Evolutionary conservation across 2,113 vertebrate species (phyloP).

Genomic region (Phrynosoma platyrhinos): DNA sequence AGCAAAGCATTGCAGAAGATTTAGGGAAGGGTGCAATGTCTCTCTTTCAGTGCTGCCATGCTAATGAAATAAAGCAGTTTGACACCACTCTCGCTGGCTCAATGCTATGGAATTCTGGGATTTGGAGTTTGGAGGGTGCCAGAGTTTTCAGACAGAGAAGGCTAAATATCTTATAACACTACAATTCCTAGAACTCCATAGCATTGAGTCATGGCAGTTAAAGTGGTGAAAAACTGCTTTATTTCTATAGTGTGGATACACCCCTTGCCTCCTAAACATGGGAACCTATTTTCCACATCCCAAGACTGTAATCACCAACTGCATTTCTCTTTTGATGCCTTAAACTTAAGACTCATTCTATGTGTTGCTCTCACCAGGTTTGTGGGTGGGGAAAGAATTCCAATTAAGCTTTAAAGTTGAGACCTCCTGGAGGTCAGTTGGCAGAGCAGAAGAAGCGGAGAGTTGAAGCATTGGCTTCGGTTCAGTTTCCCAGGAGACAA

Average conservation of each 20-base stretch:
- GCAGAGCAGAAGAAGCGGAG: background rate
- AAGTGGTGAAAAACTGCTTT: too few species aligned
- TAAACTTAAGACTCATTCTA: background rate
- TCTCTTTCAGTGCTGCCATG: too few species aligned
- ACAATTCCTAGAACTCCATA: too few species aligned
- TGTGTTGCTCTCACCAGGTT: background rate
- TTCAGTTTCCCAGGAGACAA: slow-evolving; percentile 4
- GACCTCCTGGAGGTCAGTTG: slow-evolving; percentile 19
- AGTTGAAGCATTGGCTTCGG: slow-evolving; percentile 13
- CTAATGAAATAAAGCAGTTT: too few species aligned
- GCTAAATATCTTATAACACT: too few species aligned
- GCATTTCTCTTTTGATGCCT: background rate
- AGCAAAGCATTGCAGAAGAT: background rate
- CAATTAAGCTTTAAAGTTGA: slow-evolving; percentile 34
- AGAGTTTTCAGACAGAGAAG: too few species aligned
- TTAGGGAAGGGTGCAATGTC: background rate
- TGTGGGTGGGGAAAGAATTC: background rate
- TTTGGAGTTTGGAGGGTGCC: too few species aligned
- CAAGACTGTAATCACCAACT: background rate
- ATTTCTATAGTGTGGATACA: too few species aligned
- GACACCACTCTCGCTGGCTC: too few species aligned
- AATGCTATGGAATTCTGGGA: too few species aligned
- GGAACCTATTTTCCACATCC: background rate
- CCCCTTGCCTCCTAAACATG: too few species aligned
- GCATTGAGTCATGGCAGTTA: too few species aligned